Base-by-base conservation (phyloP, 1,140 invertebrate species). In the Phymorhynchus buccinoides region DNA sequence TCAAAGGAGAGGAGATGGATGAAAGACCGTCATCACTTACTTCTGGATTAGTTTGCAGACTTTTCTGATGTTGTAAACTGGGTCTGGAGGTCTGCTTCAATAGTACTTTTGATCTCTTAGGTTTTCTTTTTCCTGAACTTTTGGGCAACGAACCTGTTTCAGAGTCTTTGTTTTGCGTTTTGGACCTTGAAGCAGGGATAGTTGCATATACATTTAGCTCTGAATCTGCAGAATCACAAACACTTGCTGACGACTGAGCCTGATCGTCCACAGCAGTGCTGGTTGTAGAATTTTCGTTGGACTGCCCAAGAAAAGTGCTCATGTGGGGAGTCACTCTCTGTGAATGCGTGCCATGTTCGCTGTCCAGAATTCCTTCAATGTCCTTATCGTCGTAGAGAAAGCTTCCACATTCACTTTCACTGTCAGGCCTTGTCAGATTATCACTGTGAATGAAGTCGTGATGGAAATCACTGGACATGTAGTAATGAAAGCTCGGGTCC, bases 391-490 rank as follows among this genome's bases (percentile, higher is more conserved):
- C 83, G 68, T 89, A 88, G 22, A 66, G 52, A 68, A 84, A 83
- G 37, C 87, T 85, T 41, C 66, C 77, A 9, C 81, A 80, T n/a
- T 89, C 88, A 68, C 87, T 87, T 37, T 89, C 88, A 42, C 73
- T 87, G 48, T 88, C 87, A 14, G 83, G 48, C n/a, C 79, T 35
- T 18, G 80, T 62, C 56, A 56, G 41, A 0, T 85, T 86, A 48
- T 87, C 78, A 41, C 86, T 87, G 30, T 86, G 84, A 9, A 86
- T 84, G 14, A 88, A 83, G 80, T 87, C 73, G 75, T 90, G 86
- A 16, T 88, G 88, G 30, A 87, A 88, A 48, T 89, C 88, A 68
- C 88, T 84, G 1, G 88, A 89, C 35, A 89, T 81, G 77, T 89
- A 89, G 73, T 86, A 89, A 52, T 83, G 84, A 18, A 85, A 84